Conservation (phyloP, 2,113 vertebrate genomes). For the Cavia aperea region DNA sequence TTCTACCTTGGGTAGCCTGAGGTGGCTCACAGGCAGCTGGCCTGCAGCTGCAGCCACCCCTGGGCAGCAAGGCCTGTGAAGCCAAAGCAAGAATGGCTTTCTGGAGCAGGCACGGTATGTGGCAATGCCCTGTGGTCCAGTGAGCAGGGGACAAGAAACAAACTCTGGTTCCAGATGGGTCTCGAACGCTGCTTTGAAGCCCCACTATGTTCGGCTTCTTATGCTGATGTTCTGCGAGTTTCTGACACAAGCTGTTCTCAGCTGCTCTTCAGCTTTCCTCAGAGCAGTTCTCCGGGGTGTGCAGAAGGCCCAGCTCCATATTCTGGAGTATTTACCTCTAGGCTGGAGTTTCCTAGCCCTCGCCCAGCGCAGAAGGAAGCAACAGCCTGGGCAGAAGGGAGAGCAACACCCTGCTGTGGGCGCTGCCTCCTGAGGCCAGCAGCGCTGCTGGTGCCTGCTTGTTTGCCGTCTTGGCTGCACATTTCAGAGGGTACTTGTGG, state of each 20-base stretch:
- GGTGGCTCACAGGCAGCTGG: not conserved
- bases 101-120: not conserved
- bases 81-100: not conserved
- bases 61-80: not conserved
- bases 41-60: not conserved
- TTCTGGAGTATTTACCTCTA: not conserved
- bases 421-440: not conserved
- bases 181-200: not conserved
- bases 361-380: not conserved
- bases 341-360: not conserved
- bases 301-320: not conserved
- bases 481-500: not conserved
- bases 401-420: not conserved
- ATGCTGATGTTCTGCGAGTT: not conserved
- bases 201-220: not conserved
- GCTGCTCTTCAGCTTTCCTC: not conserved
- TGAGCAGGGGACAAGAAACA: not conserved
- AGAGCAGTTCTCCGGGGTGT: not conserved
- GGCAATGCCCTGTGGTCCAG: not conserved
- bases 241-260: not conserved
- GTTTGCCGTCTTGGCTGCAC: not conserved
- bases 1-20: not conserved
- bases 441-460: not conserved
- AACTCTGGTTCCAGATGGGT: rapidly evolving
- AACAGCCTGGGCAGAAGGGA: rapidly evolving